Base-by-base conservation (phyloP, 2,888 invertebrate species). In the Calliphora vomitoria region DNA sequence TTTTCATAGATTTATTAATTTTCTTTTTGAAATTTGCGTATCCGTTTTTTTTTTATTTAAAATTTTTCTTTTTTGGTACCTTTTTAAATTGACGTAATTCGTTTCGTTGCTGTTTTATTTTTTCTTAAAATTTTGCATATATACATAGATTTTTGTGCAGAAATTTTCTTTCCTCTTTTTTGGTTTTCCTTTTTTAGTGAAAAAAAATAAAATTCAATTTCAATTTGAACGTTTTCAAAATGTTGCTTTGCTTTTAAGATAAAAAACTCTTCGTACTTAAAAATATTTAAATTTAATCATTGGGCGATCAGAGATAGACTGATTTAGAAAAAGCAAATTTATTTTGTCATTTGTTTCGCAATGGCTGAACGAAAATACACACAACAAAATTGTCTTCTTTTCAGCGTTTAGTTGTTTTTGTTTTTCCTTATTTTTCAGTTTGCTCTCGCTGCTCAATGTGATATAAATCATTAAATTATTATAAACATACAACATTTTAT, bases 301-400 rank as follows among this genome's bases (percentile, higher is more conserved):
- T 93, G 92, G 90, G 93, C 93, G 93, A 92, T 93, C 93, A 92
- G 92, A 91, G 92, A 91, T 92, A 93, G 93, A 93, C 93, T 93
- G 90, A 92, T 91, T 87, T 79, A 47, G 64, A 75, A 85, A 90
- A 69, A 35, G 44, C 58, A 55, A 76, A 71, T 47, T 53, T 53
- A n/a, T 89, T 90, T 90, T 90, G 74, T 82, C 85, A 62, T 74
- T 75, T 82, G 74, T 87, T 84, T 88, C 64, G 68, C 81, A 83
- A 68, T 68, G 82, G 85, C 78, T 82, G 38, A 79, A 86, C 68
- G 83, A 90, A n/a, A 83, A 76, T 68, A 31, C 44, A 41, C 25
- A 41, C 47, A 82, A 58, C 69, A 71, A 79, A 88, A 78, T 53
- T 75, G 71, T 80, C 66, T 68, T 60, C 62, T 55, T 8, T 72